Evolutionary conservation across 2,888 invertebrate species (phyloP).

Genomic region (Drepanosiphum platanoidis): DNA sequence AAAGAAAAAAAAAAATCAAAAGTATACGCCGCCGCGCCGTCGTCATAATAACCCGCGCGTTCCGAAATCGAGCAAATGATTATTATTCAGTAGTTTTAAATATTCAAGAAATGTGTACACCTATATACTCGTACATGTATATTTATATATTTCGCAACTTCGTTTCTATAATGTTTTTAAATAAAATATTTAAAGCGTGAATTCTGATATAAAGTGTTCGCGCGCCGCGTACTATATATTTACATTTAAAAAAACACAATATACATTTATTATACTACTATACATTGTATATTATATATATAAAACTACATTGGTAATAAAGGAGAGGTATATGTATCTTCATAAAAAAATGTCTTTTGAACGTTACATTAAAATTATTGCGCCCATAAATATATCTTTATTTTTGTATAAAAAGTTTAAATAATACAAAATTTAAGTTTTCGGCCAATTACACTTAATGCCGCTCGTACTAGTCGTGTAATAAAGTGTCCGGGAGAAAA

Average conservation of each 20-base stretch:
- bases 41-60: too few relatives aligned
- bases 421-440: too few relatives aligned
- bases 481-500: too few relatives aligned
- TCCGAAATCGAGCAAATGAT: too few relatives aligned
- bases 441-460: too few relatives aligned
- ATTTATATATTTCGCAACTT: background rate
- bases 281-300: too few relatives aligned
- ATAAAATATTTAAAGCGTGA: background rate
- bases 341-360: background rate
- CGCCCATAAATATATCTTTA: too few relatives aligned
- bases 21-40: too few relatives aligned
- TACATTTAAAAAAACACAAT: background rate
- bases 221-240: background rate
- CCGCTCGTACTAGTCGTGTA: too few relatives aligned
- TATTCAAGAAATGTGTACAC: background rate
- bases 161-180: background rate
- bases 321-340: background rate
- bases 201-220: background rate
- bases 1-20: too few relatives aligned
- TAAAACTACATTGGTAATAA: background rate
- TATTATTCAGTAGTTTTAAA: background rate
- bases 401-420: too few relatives aligned
- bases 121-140: too few relatives aligned
- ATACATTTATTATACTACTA: background rate
- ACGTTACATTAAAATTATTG: background rate